Base-by-base conservation (phyloP, 2,888 invertebrate genomes). In the Myopa testacea region DNA sequence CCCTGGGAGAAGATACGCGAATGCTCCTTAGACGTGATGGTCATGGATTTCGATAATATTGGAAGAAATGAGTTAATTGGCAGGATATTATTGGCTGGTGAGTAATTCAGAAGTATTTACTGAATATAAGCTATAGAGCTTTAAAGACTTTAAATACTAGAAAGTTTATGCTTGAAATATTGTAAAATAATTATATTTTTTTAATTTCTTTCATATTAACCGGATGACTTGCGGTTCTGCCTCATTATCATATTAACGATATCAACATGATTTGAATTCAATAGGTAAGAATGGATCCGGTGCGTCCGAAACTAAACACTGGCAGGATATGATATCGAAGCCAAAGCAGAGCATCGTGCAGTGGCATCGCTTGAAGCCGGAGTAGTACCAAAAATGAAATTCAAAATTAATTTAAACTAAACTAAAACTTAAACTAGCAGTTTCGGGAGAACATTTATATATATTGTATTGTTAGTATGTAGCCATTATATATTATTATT, bases 301-400 rank as follows among this genome's bases (percentile, higher is more conserved):
- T 1, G 97, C 98, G 26, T 94, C 96, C 77, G 98, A 98, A 90
- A 97, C 97, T 58, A 97, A 98, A 88, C 98, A 98, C 90, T 98
- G 98, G 98, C 97, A 97, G 87, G 98, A 98, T 88, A 98, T 98
- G 98, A 97, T 98, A 84, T 96, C 97, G 80, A 98, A 98, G 90
- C 98, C 98, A 37, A 92, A 97, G 83, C 98, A 98, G 91, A 96
- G 96, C 84, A 96, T 98, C 85, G 95, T 97, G 71, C 97, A 98
- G 89, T 98, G 98, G 98, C 98, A 98, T 91, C 94, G 98, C 89
- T 92, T 98, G 87, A 98, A 98, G 90, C 96, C 96, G 40, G 96
- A 96, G 89, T 96, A 95, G 55, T 45, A 26, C 26, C 26, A 45
- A 45, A 45, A 45, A 2, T 45, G 10, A 45, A 40, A 45, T 26